Conservation (phyloP, 2,113 vertebrate genomes). For the Arizona elegans region DNA sequence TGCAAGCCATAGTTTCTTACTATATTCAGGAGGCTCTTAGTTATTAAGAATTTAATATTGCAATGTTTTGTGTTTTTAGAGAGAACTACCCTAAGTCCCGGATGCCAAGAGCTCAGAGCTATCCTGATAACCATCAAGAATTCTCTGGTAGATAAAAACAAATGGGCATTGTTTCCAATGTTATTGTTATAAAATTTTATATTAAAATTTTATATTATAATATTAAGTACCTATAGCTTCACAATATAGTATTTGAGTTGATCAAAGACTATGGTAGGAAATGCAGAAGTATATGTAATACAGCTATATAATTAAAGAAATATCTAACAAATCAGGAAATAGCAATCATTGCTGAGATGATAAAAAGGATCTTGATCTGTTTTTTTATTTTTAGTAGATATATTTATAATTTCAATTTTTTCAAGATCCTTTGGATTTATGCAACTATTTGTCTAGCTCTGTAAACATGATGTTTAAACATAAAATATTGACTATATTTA, state of each 20-base stretch:
- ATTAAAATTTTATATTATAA: not conserved
- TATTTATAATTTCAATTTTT: not conserved
- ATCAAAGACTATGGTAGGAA: not conserved
- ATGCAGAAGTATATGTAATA: not conserved
- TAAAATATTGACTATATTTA: not conserved
- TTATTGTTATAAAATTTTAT: not conserved
- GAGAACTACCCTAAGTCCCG: conserved; percentile 92
- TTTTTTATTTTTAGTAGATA: not conserved
- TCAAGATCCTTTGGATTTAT: not conserved
- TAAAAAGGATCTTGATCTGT: not conserved
- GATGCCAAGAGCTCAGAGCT: conserved; percentile 98
- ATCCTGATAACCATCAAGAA: conserved; percentile 98
- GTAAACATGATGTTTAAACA: not conserved
- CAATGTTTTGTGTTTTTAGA: conserved; percentile 69
- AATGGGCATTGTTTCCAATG: not conserved
- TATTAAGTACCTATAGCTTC: not conserved
- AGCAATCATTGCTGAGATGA: not conserved
- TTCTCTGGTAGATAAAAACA: conserved; percentile 81
- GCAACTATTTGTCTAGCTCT: not conserved
- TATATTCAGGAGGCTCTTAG: not conserved
- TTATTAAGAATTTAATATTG: not conserved
- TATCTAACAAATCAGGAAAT: not conserved
- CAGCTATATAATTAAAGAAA: not conserved
- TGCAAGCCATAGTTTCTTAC: not conserved
- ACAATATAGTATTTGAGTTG: not conserved